A percentile compares a stretch with the other conserved stretches of the same genome.
Conservation (phyloP, 2,797 vertebrate species). For the Danionella dracula region DNA sequence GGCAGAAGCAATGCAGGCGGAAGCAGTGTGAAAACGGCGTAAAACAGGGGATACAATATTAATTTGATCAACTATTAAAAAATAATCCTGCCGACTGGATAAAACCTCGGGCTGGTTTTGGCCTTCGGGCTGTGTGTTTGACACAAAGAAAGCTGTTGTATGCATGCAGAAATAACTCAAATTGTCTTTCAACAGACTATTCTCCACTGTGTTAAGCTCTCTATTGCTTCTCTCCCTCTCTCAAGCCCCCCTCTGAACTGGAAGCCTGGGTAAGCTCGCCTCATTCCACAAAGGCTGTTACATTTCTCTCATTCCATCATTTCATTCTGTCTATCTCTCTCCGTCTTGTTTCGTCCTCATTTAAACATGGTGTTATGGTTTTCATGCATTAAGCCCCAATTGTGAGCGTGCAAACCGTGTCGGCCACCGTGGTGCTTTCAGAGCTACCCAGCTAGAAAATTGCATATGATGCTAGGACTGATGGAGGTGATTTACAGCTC, state of each 20-base stretch:
- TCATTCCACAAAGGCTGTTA: constrained; percentile 10
- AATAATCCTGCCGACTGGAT: no score
- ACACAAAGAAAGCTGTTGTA: no score
- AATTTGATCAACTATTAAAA: no score
- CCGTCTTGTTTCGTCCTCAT: constrained; percentile 5
- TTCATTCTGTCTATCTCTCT: constrained; percentile 4
- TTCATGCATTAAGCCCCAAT: constrained; percentile 31
- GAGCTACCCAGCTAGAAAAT: constrained; percentile 75
- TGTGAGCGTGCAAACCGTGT: constrained; percentile 28
- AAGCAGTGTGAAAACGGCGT: no score
- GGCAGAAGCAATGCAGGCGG: no score
- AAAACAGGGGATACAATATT: no score
- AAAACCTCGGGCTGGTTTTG: no score
- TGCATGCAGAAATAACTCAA: no score
- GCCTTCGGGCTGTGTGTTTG: no score
- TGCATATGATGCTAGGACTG: constrained; percentile 55
- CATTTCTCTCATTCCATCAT: constrained; percentile 4
- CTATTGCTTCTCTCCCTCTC: constrained; percentile 18
- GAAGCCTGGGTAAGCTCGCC: constrained; percentile 56
- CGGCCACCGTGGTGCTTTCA: constrained; percentile 31
- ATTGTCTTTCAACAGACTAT: not conserved
- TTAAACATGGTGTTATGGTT: constrained; percentile 27
- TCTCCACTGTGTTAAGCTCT: constrained; percentile 11
- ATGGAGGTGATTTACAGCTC: constrained; percentile 35
- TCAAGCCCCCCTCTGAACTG: constrained; percentile 59